Percentiles rank a stretch among this genome's conserved stretches.
Conservation (phyloP, 2,888 invertebrate species). For the Nemotelus nigrinus region DNA sequence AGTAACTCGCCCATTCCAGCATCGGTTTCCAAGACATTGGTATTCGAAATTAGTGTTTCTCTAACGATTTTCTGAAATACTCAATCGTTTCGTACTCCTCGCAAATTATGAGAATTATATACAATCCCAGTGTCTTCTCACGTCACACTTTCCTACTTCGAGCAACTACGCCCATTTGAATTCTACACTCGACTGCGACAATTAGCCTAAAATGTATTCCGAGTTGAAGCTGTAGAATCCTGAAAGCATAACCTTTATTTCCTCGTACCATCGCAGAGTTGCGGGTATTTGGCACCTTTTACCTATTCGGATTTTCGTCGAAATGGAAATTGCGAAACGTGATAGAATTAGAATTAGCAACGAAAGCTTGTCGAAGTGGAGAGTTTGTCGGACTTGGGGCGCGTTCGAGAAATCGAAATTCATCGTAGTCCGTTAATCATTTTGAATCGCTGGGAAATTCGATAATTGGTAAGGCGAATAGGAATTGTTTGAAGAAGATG, state of each 20-base stretch:
- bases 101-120: neutral
- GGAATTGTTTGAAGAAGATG: neutral
- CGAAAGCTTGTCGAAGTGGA: too few species aligned
- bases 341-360: constrained; percentile 32
- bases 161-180: neutral
- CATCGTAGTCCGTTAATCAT: constrained; percentile 32
- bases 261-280: neutral
- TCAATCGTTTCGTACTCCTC: neutral
- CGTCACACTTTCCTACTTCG: neutral
- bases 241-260: neutral
- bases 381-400: too few species aligned
- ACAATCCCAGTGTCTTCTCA: neutral
- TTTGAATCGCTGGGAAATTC: neutral
- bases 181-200: neutral
- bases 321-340: constrained; percentile 40
- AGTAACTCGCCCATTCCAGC: too few species aligned
- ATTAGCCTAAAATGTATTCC: constrained; percentile 17
- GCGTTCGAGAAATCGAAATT: constrained; percentile 17
- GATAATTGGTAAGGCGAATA: neutral
- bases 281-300: constrained; percentile 9
- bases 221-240: neutral
- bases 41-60: constrained; percentile 21
- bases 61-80: neutral
- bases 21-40: neutral
- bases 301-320: constrained; percentile 19